Base-by-base conservation (phyloP, 2,113 vertebrate species). In the Thamnaconus septentrionalis region DNA sequence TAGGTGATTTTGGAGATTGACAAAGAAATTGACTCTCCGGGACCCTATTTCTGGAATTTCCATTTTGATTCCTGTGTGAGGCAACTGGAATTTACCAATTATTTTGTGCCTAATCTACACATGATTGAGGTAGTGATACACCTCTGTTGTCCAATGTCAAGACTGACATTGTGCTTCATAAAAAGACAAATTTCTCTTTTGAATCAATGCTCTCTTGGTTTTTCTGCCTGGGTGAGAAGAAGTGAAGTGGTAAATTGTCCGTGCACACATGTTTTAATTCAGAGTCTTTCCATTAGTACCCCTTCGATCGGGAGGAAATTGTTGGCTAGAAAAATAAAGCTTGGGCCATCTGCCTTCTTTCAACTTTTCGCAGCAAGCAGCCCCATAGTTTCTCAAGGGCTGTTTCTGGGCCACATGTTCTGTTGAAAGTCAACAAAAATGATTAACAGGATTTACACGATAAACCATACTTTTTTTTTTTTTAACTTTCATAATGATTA, bases 181-280 rank as follows among this genome's bases (percentile, higher is more conserved):
- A 73, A 82, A 76, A 71, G 64, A 52, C 60, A 73, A 78, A 76
- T 78, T 56, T 78, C 59, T 71, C 66, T 69, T 75, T 76, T 76
- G 47, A 73, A 49, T 66, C 59, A 3, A 10, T 77, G 75, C 79
- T 31, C 4, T 66, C 48, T 7, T 57, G 64, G 58, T 81, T 76
- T 69, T 81, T 85, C 79, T 75, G 72, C 75, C 75, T 73, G 66
- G 61, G 78, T 78, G 76, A 87, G 80, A 84, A 87, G 80, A 84
- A 81, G 56, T 5, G 6, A 80, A 82, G 68, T 67, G 67, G 47
- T 77, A 71, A 85, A 85, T 82, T 79, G 66, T 73, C 67, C 86
- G 79, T 87, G 85, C 84, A 87, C 85, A 88, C 81, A 80, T 88
- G 88, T 88, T 90, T 85, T 80, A 89, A 89, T 89, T 88, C 79